These are phyloP conservation scores for Phrynosoma platyrhinos DNA, from an alignment of 2,113 vertebrate genomes.

Conservation along the genomic window DNA sequence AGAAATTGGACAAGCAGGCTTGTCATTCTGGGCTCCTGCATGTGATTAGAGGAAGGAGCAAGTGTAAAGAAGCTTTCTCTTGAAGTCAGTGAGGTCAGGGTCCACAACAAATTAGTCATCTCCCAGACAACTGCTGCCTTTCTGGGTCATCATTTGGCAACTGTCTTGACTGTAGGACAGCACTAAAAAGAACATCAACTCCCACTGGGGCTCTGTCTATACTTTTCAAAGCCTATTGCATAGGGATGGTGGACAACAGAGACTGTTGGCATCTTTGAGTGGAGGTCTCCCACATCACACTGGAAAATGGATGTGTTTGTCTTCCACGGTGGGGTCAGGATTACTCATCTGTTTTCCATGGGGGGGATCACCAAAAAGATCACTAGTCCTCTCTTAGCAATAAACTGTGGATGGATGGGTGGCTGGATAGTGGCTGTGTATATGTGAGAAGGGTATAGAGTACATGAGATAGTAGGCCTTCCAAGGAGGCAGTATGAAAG, in stretches of 20 bases:
- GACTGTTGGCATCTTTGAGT: not conserved
- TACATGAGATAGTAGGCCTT: not conserved
- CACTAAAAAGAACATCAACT: not conserved
- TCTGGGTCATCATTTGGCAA: slow-evolving; percentile 15
- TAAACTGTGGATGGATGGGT: not conserved
- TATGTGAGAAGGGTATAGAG: not conserved
- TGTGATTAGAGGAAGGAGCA: not conserved
- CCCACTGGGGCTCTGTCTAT: not conserved
- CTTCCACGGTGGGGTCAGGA: not conserved
- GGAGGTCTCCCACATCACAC: not conserved
- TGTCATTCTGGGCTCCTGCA: slow-evolving; percentile 9
- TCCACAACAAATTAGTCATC: slow-evolving; percentile 26
- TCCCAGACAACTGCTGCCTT: not conserved
- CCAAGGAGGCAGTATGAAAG: not conserved
- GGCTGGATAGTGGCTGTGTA: not conserved
- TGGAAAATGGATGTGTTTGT: not conserved
- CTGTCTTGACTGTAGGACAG: slow-evolving; percentile 11
- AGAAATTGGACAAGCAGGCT: slow-evolving; percentile 31
- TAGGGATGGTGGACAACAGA: not conserved
- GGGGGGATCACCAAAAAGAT: too few relatives aligned
- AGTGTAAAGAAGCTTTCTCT: slow-evolving; percentile 15
- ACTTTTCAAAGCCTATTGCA: not conserved
- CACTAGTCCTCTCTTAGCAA: not conserved
- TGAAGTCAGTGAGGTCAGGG: slow-evolving; percentile 13
- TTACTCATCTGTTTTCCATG: not conserved